Conservation (phyloP, 2,888 invertebrate genomes). For the Shargacucullia verbasci region DNA sequence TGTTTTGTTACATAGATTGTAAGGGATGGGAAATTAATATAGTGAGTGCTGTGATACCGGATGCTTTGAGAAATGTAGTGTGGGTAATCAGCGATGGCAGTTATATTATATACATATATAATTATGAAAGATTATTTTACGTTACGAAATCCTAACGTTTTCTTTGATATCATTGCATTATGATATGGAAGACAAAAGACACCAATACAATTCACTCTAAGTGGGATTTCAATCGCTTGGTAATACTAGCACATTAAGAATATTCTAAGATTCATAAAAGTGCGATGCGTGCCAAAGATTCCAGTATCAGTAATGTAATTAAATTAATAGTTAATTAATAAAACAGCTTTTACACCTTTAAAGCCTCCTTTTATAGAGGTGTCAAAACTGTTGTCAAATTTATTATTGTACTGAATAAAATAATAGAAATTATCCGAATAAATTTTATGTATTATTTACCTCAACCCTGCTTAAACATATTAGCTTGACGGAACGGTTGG, state of each 20-base stretch:
- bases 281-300: conserved; percentile 65
- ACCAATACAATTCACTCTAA: conserved; percentile 7
- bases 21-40: conserved; percentile 72
- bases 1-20: conserved; percentile 75
- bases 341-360: conserved; percentile 84
- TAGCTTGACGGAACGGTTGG: too few species aligned
- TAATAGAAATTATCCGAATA: conserved; percentile 83
- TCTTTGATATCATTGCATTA: conserved; percentile 40
- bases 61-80: conserved; percentile 72
- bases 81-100: conserved; percentile 60
- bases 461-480: too few species aligned
- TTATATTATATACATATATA: conserved; percentile 51
- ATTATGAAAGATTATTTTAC: conserved; percentile 47
- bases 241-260: conserved; percentile 17
- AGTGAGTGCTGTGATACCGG: conserved; percentile 85
- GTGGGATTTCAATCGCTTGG: conserved; percentile 14
- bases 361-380: conserved; percentile 78
- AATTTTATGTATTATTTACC: conserved; percentile 38
- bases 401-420: conserved; percentile 85
- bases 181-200: conserved; percentile 21
- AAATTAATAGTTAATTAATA: conserved; percentile 70
- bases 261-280: conserved; percentile 39
- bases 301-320: conserved; percentile 54
- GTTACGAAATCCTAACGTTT: conserved; percentile 40
- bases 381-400: conserved; percentile 85